phyloP scores from a whole-genome alignment of 2,113 vertebrate genomes.

The Antechinus flavipes region DNA sequence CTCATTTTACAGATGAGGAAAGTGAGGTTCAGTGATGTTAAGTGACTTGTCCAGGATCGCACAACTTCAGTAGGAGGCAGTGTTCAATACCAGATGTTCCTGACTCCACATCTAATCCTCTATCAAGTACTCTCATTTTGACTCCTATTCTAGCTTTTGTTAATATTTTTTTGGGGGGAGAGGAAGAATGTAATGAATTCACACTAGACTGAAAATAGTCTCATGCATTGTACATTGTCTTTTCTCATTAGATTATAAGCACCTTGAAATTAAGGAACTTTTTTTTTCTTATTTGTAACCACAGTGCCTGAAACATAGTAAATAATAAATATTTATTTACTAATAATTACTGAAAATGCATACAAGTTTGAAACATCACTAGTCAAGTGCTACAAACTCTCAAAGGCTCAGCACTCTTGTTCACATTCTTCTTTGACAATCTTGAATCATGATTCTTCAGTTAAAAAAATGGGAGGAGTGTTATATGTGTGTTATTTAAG shows the following conservation, averaged over 20 bases:
- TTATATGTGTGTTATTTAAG: not conserved
- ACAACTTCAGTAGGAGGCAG: not conserved
- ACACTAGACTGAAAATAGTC: constrained; percentile 20
- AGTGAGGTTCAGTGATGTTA: not conserved
- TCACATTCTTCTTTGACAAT: constrained; percentile 23
- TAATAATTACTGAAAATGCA: constrained; percentile 34
- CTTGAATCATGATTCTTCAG: not conserved
- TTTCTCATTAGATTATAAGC: not conserved
- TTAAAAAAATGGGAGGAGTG: not conserved
- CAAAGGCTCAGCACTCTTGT: constrained; percentile 28
- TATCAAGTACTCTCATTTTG: not conserved
- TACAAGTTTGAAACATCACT: constrained; percentile 2
- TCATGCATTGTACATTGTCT: not conserved
- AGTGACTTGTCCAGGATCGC: not conserved
- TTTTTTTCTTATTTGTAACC: not conserved
- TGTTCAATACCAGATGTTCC: not conserved
- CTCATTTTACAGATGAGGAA: not conserved
- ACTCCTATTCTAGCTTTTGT: constrained; percentile 2
- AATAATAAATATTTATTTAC: not conserved
- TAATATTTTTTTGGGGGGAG: not conserved
- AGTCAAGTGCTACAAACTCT: not conserved
- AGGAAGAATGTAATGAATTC: constrained; percentile 32
- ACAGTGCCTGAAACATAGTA: not conserved
- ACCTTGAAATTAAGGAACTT: not conserved
- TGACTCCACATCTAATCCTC: not conserved